Evolutionary conservation across 2,113 vertebrate genomes (phyloP).

Genomic region (Macroglossus sobrinus): DNA sequence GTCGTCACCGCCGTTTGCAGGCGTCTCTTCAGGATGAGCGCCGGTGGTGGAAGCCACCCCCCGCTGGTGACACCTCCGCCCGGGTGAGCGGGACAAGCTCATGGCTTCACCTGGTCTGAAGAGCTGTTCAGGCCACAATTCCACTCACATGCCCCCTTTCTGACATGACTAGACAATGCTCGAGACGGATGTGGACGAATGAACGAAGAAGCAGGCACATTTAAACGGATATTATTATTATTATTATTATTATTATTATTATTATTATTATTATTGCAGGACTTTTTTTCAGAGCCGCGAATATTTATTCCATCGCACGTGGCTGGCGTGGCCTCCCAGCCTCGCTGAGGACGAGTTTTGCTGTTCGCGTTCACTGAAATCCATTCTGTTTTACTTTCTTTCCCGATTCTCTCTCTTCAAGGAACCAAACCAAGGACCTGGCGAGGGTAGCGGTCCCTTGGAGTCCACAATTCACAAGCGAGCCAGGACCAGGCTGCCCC

Average conservation of each 20-base stretch:
- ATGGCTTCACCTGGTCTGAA: rapidly evolving
- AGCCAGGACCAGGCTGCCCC: background rate
- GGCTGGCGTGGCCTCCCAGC: rapidly evolving
- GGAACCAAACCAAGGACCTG: no score
- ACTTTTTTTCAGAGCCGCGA: background rate
- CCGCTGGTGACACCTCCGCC: background rate
- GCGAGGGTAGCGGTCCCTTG: no score
- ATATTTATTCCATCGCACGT: no score
- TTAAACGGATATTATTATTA: background rate
- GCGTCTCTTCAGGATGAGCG: background rate
- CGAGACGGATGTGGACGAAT: background rate
- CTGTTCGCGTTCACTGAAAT: background rate
- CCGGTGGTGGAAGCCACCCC: background rate
- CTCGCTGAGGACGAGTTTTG: background rate
- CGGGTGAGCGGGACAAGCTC: background rate
- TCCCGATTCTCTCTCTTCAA: no score
- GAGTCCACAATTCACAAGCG: background rate
- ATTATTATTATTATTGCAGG: background rate
- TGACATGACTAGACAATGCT: no score
- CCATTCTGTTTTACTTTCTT: background rate
- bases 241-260: no score
- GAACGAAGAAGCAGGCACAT: background rate
- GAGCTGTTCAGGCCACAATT: background rate
- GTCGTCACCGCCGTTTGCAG: no score
- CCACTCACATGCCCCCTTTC: background rate